These are phyloP conservation scores for Cygnus atratus DNA, from an alignment of 2,113 vertebrate genomes.

Conservation along the genomic window DNA sequence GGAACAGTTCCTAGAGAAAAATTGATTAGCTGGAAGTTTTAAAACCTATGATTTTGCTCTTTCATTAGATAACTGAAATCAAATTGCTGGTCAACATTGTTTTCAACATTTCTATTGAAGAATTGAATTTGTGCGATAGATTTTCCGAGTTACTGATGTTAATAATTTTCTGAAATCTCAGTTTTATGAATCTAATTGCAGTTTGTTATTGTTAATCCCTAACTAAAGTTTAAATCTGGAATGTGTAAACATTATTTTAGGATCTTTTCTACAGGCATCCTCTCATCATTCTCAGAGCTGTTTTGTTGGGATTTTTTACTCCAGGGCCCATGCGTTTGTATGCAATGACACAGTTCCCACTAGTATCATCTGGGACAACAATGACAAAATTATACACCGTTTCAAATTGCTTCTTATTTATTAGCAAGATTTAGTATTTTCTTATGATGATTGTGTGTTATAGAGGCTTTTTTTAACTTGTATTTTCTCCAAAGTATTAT, in stretches of 20 bases:
- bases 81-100: neutral
- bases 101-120: neutral
- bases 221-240: neutral
- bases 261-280: neutral
- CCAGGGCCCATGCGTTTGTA: neutral
- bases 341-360: neutral
- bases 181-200: neutral
- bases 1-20: rapidly evolving
- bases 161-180: neutral
- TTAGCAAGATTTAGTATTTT: neutral
- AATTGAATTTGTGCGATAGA: neutral
- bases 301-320: neutral
- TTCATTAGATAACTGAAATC: neutral
- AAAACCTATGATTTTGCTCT: neutral
- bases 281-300: neutral
- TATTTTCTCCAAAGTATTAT: neutral
- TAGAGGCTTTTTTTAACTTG: neutral
- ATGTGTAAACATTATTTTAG: neutral
- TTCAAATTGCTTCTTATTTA: neutral
- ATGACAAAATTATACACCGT: rapidly evolving
- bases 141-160: neutral
- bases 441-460: neutral
- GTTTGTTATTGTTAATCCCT: neutral
- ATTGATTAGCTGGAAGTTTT: neutral
- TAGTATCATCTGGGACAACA: rapidly evolving